Base-by-base conservation (phyloP, 2,888 invertebrate species). In the Calliopum simillimum region DNA sequence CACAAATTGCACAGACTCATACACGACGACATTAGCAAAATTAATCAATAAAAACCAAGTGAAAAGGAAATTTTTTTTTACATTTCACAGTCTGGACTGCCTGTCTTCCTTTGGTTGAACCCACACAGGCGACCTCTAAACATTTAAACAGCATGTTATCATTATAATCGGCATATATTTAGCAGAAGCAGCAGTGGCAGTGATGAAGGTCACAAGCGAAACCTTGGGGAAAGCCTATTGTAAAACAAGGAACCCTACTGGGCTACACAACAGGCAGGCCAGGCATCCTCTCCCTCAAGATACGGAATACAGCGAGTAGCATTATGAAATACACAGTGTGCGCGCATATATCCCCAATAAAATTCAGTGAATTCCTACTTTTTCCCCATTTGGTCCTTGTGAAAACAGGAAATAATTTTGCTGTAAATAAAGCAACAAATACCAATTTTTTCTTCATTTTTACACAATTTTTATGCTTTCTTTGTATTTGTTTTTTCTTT, bases 341-440 rank as follows among this genome's bases (percentile, higher is more conserved):
- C 13, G 53, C 53, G n/a, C 53, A 19, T 53, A 19, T 53, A 23
- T 2, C 53, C 19, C 11, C 53, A 53, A 53, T 19, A 23, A 53
- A 19, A 19, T 55, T 55, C 33, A n/a, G 53, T 19, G 5, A 19
- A n/a, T 13, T n/a, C 56, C 25, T 56, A 4, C 0, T 21, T 21
- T 56, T 8, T 33, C 8, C 19, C 49, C 49, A n/a, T 21, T 21
- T 21, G 16, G 4, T 23, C 21, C 12, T 23, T 14, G 16, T 13
- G 49, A 12, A 49, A n/a, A 16, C n/a, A 5, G 49, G 49, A 14
- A 51, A 51, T 3, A 21, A 19, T 49, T 12, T 49, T 47, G 12
- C 49, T 19, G 33, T 58, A 47, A 23, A 23, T 49, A 53, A 49
- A 49, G 43, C 53, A 67, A 33, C 67, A 67, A 67, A 67, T 67